These are phyloP conservation scores for Lerista edwardsae DNA, from an alignment of 2,797 vertebrate species.

Conservation along the genomic window DNA sequence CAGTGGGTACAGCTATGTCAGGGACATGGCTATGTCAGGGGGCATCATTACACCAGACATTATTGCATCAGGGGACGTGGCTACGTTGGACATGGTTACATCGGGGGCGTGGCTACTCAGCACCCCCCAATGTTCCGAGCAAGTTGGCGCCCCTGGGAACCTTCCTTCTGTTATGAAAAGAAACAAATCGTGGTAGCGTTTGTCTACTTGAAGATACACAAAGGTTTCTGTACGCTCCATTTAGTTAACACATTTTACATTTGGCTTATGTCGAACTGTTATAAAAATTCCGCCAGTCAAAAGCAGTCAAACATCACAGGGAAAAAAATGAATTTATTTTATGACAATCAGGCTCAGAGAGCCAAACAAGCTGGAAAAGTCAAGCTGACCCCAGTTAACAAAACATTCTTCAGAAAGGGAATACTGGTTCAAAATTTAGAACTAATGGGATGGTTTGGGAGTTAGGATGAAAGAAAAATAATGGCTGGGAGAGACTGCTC, in stretches of 20 bases:
- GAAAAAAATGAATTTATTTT: neutral
- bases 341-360: neutral
- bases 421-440: neutral
- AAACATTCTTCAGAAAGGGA: neutral
- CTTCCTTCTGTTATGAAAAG: constrained; percentile 45
- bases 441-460: neutral
- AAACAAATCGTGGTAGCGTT: neutral
- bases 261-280: neutral
- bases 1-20: no score
- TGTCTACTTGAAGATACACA: neutral
- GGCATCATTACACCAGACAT: no score
- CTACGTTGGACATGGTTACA: no score
- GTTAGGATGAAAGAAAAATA: constrained; percentile 24
- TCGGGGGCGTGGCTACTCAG: no score
- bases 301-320: neutral
- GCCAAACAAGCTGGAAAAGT: neutral
- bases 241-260: neutral
- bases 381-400: constrained; percentile 18
- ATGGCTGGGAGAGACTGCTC: constrained; percentile 12
- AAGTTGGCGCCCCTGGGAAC: no score
- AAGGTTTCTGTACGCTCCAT: neutral
- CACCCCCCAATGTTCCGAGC: no score
- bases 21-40: no score
- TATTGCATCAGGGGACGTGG: no score
- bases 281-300: neutral